Percentiles rank a stretch among this genome's conserved stretches.
Evolutionary conservation across 35 echinoderm and acorn worm species (phyloP).

Genomic region (Ophiothrix spiculata): DNA sequence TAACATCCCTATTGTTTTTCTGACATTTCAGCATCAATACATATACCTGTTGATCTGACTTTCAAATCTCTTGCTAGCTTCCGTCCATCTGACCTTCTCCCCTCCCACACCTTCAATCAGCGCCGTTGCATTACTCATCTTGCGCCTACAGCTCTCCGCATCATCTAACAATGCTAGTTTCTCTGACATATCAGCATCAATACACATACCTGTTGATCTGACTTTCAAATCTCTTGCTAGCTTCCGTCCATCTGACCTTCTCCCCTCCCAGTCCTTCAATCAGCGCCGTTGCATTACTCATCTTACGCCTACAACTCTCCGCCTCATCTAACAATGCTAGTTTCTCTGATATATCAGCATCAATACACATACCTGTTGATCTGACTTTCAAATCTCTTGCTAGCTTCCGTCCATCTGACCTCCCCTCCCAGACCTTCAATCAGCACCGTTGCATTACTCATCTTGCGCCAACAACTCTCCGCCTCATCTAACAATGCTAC

Average conservation of each 20-base stretch:
- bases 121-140: constrained; percentile 94
- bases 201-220: constrained; percentile 99
- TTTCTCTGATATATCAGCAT: constrained; percentile 85
- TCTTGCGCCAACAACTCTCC: constrained; percentile 93
- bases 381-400: constrained; percentile 81
- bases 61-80: constrained; percentile 91
- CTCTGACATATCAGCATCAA: constrained; percentile 82
- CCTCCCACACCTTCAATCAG: constrained; percentile 91
- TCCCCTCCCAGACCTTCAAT: constrained; percentile 90
- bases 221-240: constrained; percentile 88
- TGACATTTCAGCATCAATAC: too few relatives aligned
- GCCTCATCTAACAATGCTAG: constrained; percentile 92
- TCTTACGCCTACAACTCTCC: constrained; percentile 94
- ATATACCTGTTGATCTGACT: constrained; percentile 98
- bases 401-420: constrained; percentile 89
- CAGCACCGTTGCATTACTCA: constrained; percentile 88
- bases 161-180: constrained; percentile 92
- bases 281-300: constrained; percentile 89
- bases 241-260: constrained; percentile 94
- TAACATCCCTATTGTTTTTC: too few relatives aligned
- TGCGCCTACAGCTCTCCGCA: constrained; percentile 93
- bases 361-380: constrained; percentile 96
- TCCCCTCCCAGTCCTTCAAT: constrained; percentile 93
- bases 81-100: constrained; percentile 93
- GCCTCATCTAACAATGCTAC: constrained; percentile 91